Conservation (phyloP, 2,113 vertebrate species). For the Amphiprion ocellaris region DNA sequence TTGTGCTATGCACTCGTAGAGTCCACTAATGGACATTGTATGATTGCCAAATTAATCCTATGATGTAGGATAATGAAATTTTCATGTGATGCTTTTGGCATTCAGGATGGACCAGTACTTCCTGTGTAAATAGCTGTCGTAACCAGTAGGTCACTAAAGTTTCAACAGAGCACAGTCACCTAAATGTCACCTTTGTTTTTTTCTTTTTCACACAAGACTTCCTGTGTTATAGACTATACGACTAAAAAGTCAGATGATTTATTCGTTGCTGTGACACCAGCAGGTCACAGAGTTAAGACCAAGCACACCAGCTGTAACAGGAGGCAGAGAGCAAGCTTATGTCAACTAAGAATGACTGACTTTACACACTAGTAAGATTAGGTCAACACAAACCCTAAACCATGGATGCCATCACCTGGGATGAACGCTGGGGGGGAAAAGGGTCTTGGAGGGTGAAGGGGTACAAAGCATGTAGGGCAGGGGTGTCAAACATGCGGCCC, state of each 20-base stretch:
- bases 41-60: constrained; percentile 20
- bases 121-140: constrained; percentile 18
- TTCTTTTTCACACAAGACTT: neutral
- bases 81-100: constrained; percentile 28
- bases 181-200: neutral
- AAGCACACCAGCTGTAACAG: neutral
- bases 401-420: too few relatives aligned
- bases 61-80: constrained; percentile 27
- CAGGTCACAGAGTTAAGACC: neutral
- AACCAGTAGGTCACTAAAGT: constrained; percentile 14
- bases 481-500: too few relatives aligned
- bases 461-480: too few relatives aligned
- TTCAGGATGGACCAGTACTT: constrained; percentile 9
- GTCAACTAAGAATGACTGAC: too few relatives aligned
- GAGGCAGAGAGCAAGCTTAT: neutral
- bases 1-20: neutral
- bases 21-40: constrained; percentile 6
- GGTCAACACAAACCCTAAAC: neutral
- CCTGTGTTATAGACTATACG: neutral
- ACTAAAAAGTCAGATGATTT: too few relatives aligned
- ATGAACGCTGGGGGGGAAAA: too few relatives aligned
- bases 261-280: too few relatives aligned
- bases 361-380: neutral
- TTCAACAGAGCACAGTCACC: neutral
- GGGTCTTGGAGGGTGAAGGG: too few relatives aligned